Evolutionary conservation across 2,888 invertebrate species (phyloP).

Genomic region (Rotaria macrura): DNA sequence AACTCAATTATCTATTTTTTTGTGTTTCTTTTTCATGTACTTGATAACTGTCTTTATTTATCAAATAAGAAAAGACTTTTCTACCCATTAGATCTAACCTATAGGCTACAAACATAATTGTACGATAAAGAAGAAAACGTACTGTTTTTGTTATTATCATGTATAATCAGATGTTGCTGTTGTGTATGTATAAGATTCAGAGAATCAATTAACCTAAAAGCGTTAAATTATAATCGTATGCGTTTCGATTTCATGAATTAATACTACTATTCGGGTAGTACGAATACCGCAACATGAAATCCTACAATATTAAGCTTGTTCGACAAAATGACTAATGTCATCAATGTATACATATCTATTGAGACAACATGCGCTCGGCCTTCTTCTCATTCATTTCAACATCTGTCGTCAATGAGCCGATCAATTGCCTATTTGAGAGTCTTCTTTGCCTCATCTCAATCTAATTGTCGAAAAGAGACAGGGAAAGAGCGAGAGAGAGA

Average conservation of each 20-base stretch:
- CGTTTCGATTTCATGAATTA: background rate
- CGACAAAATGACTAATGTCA: background rate
- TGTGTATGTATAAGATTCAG: background rate
- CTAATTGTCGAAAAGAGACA: background rate
- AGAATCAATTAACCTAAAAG: background rate
- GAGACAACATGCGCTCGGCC: background rate
- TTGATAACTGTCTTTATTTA: background rate
- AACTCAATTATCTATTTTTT: background rate
- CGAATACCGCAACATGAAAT: background rate
- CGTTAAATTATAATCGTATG: background rate
- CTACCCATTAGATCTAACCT: background rate
- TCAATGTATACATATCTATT: background rate
- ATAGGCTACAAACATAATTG: background rate
- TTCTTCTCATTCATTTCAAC: background rate
- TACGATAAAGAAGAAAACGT: background rate
- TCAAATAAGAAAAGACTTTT: background rate
- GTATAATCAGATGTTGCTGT: background rate
- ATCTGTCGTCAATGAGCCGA: slow-evolving; percentile 12
- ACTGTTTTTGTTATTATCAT: background rate
- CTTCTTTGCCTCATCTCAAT: background rate
- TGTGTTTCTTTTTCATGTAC: background rate
- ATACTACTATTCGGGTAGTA: background rate
- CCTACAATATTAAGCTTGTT: background rate
- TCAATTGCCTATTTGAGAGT: background rate
- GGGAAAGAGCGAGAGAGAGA: background rate